Conservation (phyloP, 2,113 vertebrate genomes). For the Mystacornis crossleyi region DNA sequence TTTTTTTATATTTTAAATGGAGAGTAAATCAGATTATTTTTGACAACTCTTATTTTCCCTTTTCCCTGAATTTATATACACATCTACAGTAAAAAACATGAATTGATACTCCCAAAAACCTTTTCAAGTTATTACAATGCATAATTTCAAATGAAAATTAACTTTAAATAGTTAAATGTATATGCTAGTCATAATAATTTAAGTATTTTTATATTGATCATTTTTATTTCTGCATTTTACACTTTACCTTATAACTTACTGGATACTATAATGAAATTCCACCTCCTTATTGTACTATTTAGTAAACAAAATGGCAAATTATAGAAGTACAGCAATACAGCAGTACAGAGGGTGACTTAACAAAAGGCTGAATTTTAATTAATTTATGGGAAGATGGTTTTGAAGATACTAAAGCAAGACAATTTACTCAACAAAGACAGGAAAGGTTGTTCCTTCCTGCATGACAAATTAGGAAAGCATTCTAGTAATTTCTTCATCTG, state of each 20-base stretch:
- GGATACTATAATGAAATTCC: slow-evolving; percentile 44
- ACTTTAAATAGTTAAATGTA: not conserved
- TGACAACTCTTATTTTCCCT: not conserved
- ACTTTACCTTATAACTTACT: slow-evolving; percentile 63
- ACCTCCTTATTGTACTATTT: slow-evolving; percentile 65
- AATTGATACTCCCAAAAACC: not conserved
- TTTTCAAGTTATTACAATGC: not conserved
- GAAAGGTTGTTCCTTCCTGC: not conserved
- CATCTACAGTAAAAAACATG: not conserved
- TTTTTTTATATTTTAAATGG: not conserved
- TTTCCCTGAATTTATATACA: not conserved
- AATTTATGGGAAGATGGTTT: slow-evolving; percentile 35
- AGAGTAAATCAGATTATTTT: not conserved
- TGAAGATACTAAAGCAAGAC: not conserved
- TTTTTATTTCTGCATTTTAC: slow-evolving; percentile 65
- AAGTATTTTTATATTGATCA: slow-evolving; percentile 66
- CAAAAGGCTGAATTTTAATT: slow-evolving; percentile 66
- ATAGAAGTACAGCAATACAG: slow-evolving; percentile 45
- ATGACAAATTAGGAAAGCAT: not conserved
- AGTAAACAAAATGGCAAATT: slow-evolving; percentile 47
- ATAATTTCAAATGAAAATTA: not conserved
- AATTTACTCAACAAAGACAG: not conserved
- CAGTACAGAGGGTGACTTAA: slow-evolving; percentile 11
- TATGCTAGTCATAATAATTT: slow-evolving; percentile 26
- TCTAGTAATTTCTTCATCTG: not conserved